Evolutionary conservation across 2,797 vertebrate species (phyloP).

Genomic region (Pangasius mekongensis): DNA sequence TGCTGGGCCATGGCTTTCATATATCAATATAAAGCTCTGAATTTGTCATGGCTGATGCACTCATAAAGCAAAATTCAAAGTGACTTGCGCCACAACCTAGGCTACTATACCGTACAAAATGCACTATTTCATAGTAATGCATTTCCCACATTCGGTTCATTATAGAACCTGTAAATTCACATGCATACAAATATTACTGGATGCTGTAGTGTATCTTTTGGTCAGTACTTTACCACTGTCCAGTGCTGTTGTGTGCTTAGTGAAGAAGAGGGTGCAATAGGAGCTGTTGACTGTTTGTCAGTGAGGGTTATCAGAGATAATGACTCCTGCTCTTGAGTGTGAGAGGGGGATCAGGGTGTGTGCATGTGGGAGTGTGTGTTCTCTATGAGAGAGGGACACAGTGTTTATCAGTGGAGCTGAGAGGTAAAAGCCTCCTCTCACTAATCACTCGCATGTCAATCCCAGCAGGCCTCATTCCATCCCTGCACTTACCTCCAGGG

Average conservation of each 20-base stretch:
- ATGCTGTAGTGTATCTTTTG: not conserved
- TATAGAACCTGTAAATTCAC: slow-evolving; percentile 1
- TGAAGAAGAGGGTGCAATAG: slow-evolving; percentile 42
- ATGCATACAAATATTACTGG: not conserved
- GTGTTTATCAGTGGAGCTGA: slow-evolving; percentile 51
- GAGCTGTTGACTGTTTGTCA: slow-evolving; percentile 53
- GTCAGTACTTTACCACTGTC: slow-evolving; percentile 8
- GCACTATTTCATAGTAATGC: slow-evolving; percentile 9
- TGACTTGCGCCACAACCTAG: slow-evolving; percentile 14
- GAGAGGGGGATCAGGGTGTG: slow-evolving; percentile 40
- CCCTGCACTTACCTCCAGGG: slow-evolving; percentile 58
- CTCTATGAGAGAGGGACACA: slow-evolving; percentile 35
- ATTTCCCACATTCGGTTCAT: slow-evolving; percentile 10
- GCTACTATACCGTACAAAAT: slow-evolving; percentile 8
- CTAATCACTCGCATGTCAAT: slow-evolving; percentile 62
- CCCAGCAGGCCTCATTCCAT: slow-evolving; percentile 55
- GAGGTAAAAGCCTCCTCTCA: slow-evolving; percentile 48
- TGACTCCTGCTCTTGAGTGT: slow-evolving; percentile 39
- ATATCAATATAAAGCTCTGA: slow-evolving; percentile 40
- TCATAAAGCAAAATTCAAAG: slow-evolving; percentile 40
- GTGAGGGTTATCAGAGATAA: slow-evolving; percentile 52
- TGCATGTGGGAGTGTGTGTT: slow-evolving; percentile 39
- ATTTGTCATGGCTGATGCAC: slow-evolving; percentile 24
- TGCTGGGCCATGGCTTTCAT: slow-evolving; percentile 33
- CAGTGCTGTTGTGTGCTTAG: slow-evolving; percentile 34